A percentile compares a stretch with the other conserved stretches of the same genome.
phyloP scores from a whole-genome alignment of 2,888 invertebrate genomes.

The Xanthia togata region DNA sequence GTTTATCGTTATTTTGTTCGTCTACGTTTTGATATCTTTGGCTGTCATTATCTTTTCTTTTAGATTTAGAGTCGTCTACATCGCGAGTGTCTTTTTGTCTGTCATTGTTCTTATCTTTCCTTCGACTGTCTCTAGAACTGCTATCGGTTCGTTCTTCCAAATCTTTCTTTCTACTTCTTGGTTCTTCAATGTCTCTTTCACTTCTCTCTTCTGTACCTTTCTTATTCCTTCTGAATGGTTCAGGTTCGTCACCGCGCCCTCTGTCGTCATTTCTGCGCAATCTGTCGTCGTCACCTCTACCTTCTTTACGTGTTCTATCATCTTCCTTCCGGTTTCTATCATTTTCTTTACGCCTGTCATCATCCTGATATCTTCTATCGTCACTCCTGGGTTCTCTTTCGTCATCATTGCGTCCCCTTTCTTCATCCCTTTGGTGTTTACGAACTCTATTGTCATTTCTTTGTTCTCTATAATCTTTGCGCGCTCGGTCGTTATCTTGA shows the following conservation, averaged over 20 bases:
- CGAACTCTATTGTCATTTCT: conserved; percentile 39
- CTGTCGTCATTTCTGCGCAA: conserved; percentile 54
- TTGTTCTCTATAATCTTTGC: conserved; percentile 40
- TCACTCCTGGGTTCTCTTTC: conserved; percentile 40
- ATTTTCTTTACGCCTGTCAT: conserved; percentile 43
- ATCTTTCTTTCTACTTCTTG: conserved; percentile 54
- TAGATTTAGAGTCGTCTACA: conserved; percentile 37
- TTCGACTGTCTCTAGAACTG: conserved; percentile 51
- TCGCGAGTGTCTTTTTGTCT: conserved; percentile 49
- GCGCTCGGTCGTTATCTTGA: conserved; percentile 41
- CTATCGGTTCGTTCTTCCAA: conserved; percentile 32
- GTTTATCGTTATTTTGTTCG: conserved; percentile 27
- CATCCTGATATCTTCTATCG: conserved; percentile 57
- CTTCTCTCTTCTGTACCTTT: conserved; percentile 54
- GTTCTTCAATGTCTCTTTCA: conserved; percentile 48
- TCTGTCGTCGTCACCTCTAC: conserved; percentile 46
- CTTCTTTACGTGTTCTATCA: conserved; percentile 41
- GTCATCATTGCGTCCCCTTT: conserved; percentile 36
- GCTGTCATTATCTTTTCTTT: conserved; percentile 32
- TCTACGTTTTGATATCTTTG: conserved; percentile 42
- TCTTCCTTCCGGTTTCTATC: conserved; percentile 40
- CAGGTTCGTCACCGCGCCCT: conserved; percentile 45
- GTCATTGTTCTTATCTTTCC: conserved; percentile 59
- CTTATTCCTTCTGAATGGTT: conserved; percentile 51
- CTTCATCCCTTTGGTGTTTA: conserved; percentile 53